These are phyloP conservation scores for Halictus quadricinctus DNA, from an alignment of 2,888 invertebrate species.

Conservation along the genomic window DNA sequence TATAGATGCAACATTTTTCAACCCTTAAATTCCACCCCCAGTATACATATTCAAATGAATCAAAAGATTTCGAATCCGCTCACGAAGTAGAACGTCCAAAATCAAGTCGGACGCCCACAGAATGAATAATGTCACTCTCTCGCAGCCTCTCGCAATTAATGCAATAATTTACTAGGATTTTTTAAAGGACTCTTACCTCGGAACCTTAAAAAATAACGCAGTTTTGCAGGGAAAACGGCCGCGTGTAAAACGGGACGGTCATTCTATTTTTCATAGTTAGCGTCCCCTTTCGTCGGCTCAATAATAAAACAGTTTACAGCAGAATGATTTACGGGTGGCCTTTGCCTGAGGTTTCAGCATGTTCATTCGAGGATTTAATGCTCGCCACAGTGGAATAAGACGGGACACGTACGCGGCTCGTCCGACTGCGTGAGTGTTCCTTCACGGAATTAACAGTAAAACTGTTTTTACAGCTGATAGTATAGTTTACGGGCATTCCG, in stretches of 20 bases:
- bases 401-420: not conserved
- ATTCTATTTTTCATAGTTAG: not conserved
- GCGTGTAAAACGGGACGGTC: not conserved
- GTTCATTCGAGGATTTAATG: slow-evolving; percentile 1
- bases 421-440: not conserved
- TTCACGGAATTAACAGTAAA: slow-evolving; percentile 13
- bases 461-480: slow-evolving; percentile 10
- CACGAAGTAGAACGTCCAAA: not conserved
- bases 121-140: not conserved
- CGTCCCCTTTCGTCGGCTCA: not conserved
- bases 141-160: not conserved
- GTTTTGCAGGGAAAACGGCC: not conserved
- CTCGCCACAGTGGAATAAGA: not conserved
- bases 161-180: not conserved
- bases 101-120: not conserved
- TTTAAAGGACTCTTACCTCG: not conserved
- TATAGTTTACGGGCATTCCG: not conserved
- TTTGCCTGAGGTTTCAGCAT: not conserved
- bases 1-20: too few species aligned
- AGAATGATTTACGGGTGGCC: not conserved
- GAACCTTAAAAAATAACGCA: not conserved
- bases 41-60: too few species aligned
- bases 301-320: slow-evolving; percentile 1
- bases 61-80: not conserved
- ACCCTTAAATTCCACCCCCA: too few species aligned